These are phyloP conservation scores for Tenebrio molitor DNA, from an alignment of 1,140 invertebrate species.

Conservation along the genomic window DNA sequence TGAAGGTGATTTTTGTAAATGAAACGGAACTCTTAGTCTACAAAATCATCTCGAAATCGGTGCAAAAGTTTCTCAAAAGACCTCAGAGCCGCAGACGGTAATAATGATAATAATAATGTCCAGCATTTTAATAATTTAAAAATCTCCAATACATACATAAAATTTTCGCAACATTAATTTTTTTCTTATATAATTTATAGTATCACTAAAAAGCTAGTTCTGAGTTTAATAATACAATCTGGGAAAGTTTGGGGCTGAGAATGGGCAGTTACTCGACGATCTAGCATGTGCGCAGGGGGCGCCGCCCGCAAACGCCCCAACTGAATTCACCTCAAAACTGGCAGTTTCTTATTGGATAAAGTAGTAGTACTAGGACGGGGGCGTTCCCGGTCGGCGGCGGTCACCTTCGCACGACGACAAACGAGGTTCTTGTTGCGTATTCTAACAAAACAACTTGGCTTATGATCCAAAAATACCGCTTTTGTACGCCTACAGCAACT, in stretches of 20 bases:
- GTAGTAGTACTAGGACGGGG: slow-evolving; percentile 46
- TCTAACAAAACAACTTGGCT: slow-evolving; percentile 50
- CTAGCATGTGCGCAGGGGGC: slow-evolving; percentile 32
- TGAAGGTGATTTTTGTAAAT: neutral
- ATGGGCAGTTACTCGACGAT: slow-evolving; percentile 50
- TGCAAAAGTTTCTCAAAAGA: slow-evolving; percentile 22
- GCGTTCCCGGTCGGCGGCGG: neutral
- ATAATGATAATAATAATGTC: slow-evolving; percentile 30
- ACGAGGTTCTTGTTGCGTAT: slow-evolving; percentile 59
- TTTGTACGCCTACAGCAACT: slow-evolving; percentile 44
- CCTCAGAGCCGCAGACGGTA: slow-evolving; percentile 20
- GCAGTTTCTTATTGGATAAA: slow-evolving; percentile 45
- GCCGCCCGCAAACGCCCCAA: slow-evolving; percentile 15
- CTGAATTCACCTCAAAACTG: slow-evolving; percentile 52
- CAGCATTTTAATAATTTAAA: slow-evolving; percentile 46
- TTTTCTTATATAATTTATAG: slow-evolving; percentile 57
- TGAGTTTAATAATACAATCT: slow-evolving; percentile 50
- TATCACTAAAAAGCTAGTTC: slow-evolving; percentile 59
- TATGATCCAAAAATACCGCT: slow-evolving; percentile 48
- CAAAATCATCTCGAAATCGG: neutral
- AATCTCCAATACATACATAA: slow-evolving; percentile 56
- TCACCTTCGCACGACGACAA: slow-evolving; percentile 46
- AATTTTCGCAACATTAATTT: slow-evolving; percentile 58
- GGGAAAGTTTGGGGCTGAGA: slow-evolving; percentile 47
- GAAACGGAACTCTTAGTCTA: slow-evolving; percentile 27